These are phyloP conservation scores for Diplogasteroides magnus DNA, from an alignment of 1,140 invertebrate genomes.

Conservation along the genomic window DNA sequence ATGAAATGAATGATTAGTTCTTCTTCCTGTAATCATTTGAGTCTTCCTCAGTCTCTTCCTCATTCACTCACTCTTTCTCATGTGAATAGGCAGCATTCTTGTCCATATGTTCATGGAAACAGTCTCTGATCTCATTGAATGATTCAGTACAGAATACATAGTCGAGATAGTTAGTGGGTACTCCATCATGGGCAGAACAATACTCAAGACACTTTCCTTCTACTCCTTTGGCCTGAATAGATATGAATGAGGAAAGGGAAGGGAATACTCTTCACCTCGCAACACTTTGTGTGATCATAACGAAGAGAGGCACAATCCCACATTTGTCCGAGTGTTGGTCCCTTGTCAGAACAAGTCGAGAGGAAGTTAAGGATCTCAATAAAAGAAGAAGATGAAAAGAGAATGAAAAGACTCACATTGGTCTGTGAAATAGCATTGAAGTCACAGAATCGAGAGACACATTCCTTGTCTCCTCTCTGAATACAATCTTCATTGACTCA, in stretches of 20 bases:
- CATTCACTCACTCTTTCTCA: too few relatives aligned
- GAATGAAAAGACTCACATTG: constrained; percentile 39
- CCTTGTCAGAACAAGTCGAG: constrained; percentile 49
- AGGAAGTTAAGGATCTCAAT: constrained; percentile 51
- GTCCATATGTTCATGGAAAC: constrained; percentile 44
- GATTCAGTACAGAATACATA: constrained; percentile 50
- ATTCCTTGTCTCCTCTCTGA: constrained; percentile 46
- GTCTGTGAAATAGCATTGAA: constrained; percentile 55
- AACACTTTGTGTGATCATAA: constrained; percentile 49
- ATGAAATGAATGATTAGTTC: too few relatives aligned
- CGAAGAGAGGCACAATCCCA: constrained; percentile 55
- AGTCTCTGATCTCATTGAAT: constrained; percentile 53
- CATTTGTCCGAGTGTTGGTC: constrained; percentile 50
- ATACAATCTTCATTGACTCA: not conserved
- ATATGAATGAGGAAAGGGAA: constrained; percentile 11
- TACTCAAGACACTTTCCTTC: constrained; percentile 52
- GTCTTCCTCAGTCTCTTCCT: too few relatives aligned
- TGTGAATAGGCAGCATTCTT: constrained; percentile 27
- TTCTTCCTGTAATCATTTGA: too few relatives aligned
- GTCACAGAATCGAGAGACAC: constrained; percentile 51
- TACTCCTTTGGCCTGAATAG: constrained; percentile 41
- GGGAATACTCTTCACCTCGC: constrained; percentile 13
- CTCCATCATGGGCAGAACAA: constrained; percentile 53
- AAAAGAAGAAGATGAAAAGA: not conserved
- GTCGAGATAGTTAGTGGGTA: constrained; percentile 52